Evolutionary conservation across 2,113 vertebrate genomes (phyloP).

Genomic region (Canis aureus): DNA sequence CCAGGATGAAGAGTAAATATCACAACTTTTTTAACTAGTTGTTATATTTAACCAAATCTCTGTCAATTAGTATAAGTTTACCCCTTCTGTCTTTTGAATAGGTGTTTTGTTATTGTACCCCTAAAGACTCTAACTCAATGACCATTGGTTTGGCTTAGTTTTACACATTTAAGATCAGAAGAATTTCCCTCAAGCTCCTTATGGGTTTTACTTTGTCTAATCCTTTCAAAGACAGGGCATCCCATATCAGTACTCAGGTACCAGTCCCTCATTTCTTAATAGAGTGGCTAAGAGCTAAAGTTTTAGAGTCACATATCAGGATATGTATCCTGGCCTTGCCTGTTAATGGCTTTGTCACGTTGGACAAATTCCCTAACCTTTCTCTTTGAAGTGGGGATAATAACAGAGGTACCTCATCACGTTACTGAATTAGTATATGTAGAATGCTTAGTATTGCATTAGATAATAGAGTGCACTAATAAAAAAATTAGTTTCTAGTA

Average conservation of each 20-base stretch:
- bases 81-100: not conserved
- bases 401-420: not conserved
- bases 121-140: not conserved
- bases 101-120: slow-evolving; percentile 7
- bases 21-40: slow-evolving; percentile 18
- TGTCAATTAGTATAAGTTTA: not conserved
- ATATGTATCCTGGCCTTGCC: not conserved
- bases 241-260: not conserved
- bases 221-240: not conserved
- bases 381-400: not conserved
- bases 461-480: slow-evolving; percentile 11
- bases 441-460: not conserved
- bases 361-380: not conserved
- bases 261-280: slow-evolving; percentile 1
- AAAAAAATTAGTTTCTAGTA: not conserved
- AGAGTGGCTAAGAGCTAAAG: not conserved
- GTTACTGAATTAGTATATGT: not conserved
- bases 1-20: slow-evolving; percentile 15
- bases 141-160: not conserved
- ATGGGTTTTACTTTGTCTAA: slow-evolving; percentile 28
- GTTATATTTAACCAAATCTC: slow-evolving; percentile 6
- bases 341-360: not conserved
- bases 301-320: not conserved
- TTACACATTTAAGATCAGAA: slow-evolving; percentile 37
- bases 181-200: not conserved